Percentiles rank a stretch among this genome's conserved stretches.
phyloP scores from a whole-genome alignment of 2,797 vertebrate genomes.

The Tragopan temminckii region DNA sequence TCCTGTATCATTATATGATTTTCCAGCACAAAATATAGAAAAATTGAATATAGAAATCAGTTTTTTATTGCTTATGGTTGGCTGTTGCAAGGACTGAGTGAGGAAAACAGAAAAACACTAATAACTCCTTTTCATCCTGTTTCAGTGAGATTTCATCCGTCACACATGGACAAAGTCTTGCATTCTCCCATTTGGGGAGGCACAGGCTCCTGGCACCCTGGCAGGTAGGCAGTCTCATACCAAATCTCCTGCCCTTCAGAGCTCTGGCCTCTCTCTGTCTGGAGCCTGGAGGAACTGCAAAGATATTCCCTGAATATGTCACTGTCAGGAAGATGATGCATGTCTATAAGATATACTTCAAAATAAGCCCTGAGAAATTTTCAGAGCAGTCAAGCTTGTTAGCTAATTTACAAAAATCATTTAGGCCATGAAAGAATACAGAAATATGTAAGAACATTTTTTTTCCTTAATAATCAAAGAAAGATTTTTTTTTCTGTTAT shows the following conservation, averaged over 20 bases:
- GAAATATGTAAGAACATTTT: neutral
- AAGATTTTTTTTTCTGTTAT: neutral
- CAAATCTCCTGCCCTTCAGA: neutral
- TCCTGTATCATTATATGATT: neutral
- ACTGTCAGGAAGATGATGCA: too few species aligned
- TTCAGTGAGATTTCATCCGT: accelerated
- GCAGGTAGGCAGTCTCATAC: accelerated
- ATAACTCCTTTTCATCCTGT: neutral
- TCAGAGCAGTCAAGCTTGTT: neutral
- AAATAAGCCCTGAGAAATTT: neutral
- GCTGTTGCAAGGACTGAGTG: neutral
- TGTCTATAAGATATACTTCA: too few species aligned
- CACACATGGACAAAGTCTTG: neutral
- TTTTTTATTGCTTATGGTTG: neutral
- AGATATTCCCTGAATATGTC: neutral
- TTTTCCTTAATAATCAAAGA: neutral
- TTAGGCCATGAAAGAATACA: neutral
- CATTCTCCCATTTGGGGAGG: neutral
- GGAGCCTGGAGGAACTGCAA: neutral
- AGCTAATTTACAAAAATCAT: neutral
- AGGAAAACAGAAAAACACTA: neutral
- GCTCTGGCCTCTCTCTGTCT: neutral
- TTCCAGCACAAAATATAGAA: neutral
- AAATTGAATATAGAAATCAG: neutral
- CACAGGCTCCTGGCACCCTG: accelerated